phyloP scores from a whole-genome alignment of 2,113 vertebrate species.

The Jacana jacana region DNA sequence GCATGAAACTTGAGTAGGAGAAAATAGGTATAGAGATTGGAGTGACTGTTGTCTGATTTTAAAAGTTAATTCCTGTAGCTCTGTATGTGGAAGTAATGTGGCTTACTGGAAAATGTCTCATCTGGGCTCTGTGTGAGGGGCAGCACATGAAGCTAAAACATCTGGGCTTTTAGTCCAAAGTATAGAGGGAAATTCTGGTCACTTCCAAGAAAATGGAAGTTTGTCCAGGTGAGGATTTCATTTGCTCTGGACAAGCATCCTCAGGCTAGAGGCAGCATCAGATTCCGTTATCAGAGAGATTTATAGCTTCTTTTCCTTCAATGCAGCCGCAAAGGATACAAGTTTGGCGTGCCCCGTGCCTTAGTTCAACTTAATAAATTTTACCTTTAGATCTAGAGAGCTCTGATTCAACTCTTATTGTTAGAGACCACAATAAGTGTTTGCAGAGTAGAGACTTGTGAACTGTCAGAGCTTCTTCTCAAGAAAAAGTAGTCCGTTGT shows the following conservation, averaged over 20 bases:
- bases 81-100: background rate
- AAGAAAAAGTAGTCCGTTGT: background rate
- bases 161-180: background rate
- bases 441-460: background rate
- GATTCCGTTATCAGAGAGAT: rapidly evolving
- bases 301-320: background rate
- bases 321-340: rapidly evolving
- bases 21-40: background rate
- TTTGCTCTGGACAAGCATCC: background rate
- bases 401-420: background rate
- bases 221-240: background rate
- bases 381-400: background rate
- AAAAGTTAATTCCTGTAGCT: background rate
- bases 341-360: background rate
- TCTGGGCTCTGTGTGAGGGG: background rate
- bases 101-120: background rate
- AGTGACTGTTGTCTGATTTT: background rate
- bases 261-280: background rate
- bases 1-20: background rate
- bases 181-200: background rate
- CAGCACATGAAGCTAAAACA: rapidly evolving
- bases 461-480: background rate
- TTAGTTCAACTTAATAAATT: background rate
- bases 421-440: background rate
- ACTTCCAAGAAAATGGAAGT: background rate